Percentiles rank a stretch among this genome's conserved stretches.
These are phyloP conservation scores for Pipistrellus kuhlii DNA, from an alignment of 2,797 vertebrate species.

Conservation along the genomic window DNA sequence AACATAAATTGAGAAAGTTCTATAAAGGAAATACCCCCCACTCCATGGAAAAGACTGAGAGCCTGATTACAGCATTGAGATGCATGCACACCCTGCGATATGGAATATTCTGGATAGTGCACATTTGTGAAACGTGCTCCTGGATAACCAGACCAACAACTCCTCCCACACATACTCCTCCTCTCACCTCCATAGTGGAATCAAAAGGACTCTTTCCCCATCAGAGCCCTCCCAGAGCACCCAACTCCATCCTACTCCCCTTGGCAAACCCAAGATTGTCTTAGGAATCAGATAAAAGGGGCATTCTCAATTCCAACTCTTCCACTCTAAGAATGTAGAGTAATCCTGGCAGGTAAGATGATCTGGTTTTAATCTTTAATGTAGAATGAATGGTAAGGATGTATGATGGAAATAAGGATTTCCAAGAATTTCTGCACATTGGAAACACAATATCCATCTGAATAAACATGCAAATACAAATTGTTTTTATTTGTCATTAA, in stretches of 20 bases:
- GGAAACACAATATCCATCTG: background rate
- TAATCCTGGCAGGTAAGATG: background rate
- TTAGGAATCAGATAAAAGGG: background rate
- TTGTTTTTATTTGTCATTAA: conserved; percentile 29
- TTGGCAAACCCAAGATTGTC: background rate
- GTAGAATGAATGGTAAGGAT: background rate
- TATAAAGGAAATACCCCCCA: background rate
- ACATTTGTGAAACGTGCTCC: background rate
- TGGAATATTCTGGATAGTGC: background rate
- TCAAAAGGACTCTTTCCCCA: background rate
- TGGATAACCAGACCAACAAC: background rate
- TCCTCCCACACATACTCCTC: background rate
- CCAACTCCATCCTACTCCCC: background rate
- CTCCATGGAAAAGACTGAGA: background rate
- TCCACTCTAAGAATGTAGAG: background rate
- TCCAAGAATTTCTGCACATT: conserved; percentile 21
- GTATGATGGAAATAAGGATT: background rate
- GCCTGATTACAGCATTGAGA: background rate
- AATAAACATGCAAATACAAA: conserved; percentile 9
- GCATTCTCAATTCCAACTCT: background rate
- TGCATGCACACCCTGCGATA: background rate
- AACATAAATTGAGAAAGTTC: background rate
- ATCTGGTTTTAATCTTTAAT: background rate
- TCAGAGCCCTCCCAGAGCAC: background rate
- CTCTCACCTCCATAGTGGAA: background rate